Base-by-base conservation (phyloP, 30 jellyfish, hydroid and myxozoan genomes). In the Turritopsis dohrnii region DNA sequence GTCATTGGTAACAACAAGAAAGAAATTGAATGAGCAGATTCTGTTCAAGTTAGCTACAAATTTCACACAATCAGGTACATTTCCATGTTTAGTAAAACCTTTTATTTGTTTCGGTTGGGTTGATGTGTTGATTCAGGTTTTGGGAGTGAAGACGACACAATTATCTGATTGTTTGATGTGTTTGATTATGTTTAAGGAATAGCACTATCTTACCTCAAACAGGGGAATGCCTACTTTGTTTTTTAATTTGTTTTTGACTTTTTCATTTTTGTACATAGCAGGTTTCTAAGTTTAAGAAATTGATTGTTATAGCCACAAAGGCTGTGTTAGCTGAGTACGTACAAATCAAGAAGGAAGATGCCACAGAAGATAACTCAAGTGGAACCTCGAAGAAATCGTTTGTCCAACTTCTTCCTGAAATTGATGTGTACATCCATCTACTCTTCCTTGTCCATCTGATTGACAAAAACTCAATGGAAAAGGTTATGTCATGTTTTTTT, bases 381-480 rank as follows among this genome's bases (percentile, higher is more conserved):
- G 13, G 79, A 53, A 73, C 90, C 28, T 71, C 90, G 29, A 90
- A 86, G 83, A 84, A 74, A 17, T 83, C 91, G 13, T 74, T 80
- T 31, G 79, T 81, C 31, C 89, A 87, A 24, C 96, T 88, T 30
- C 81, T 88, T 3, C 98, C 98, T 17, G 98, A 93, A 85, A 86
- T 85, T 4, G 98, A 93, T 53, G 84, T 86, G 18, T 93, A 89
- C 88, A 69, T 93, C 52, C 96, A 88, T 72, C 88, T 93, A 19
- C 82, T 93, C 80, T 86, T 72, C 74, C 75, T 82, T 4, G 52
- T 93, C 66, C 83, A 89, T 21, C 75, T 84, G 20, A 76, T 93
- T 53, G 98, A 93, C 77, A 54, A 71, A 52, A 84, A 88, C 72
- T 21, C 71, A 24, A 53, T 52, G 75, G 95, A 85, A n/a, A 85